Conservation (phyloP, 2,113 vertebrate species). For the Microtus pennsylvanicus region DNA sequence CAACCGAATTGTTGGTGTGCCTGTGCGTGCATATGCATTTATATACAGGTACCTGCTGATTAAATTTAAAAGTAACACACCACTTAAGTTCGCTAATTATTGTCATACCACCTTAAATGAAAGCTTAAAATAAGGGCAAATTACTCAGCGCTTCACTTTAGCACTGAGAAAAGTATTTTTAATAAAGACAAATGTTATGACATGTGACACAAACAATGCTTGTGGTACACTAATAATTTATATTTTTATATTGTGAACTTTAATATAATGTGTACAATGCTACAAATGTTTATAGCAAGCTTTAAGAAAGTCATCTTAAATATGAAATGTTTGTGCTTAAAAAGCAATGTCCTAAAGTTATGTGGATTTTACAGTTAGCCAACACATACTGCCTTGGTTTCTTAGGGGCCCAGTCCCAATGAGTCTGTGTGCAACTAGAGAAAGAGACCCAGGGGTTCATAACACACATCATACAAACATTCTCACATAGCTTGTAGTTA, state of each 20-base stretch:
- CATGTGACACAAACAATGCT: background rate
- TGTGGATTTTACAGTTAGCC: background rate
- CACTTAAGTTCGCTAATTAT: slow-evolving; percentile 52
- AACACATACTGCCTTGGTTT: background rate
- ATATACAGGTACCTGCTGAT: slow-evolving; percentile 21
- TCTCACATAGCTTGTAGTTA: background rate
- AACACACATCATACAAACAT: background rate
- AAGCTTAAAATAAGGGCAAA: slow-evolving; percentile 48
- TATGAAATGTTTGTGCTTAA: background rate
- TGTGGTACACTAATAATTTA: background rate
- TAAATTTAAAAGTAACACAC: slow-evolving; percentile 46
- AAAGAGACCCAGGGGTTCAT: background rate
- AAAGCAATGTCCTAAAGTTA: background rate
- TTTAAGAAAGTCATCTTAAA: slow-evolving; percentile 15
- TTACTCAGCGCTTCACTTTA: background rate
- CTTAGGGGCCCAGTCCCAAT: background rate
- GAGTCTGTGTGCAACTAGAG: background rate
- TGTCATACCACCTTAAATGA: background rate
- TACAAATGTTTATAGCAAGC: background rate
- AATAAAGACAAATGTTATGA: background rate
- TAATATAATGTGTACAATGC: background rate
- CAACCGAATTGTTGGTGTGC: slow-evolving; percentile 18
- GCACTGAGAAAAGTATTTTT: background rate
- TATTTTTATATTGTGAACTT: slow-evolving; percentile 3
- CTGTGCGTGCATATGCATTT: background rate